Evolutionary conservation across 2,113 vertebrate species (phyloP), one percentile per base, ranked within the genome.

Genomic region (Struthidea cinerea): DNA sequence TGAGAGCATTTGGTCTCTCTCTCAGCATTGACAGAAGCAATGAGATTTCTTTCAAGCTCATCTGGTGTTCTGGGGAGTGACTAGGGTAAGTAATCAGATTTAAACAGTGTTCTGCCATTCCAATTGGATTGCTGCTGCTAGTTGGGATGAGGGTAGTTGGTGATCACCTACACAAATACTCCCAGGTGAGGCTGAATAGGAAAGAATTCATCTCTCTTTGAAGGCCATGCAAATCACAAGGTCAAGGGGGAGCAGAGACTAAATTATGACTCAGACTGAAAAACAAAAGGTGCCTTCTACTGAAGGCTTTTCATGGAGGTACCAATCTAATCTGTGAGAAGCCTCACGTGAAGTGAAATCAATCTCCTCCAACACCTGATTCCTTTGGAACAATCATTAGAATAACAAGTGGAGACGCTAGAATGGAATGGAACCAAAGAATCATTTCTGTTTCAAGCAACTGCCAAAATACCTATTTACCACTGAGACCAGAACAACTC

Each of bases 381-480:
- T 92, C 82, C 70, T 90, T 85, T 81, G 53, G 77, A 95, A 82
- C 68, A 87, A 70, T 84, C 77, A 76, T 95, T 81, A 77, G 64
- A 96, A 69, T 89, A 91, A 67, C 60, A 81, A 88, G 61, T 83
- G 61, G 63, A 68, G 39, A 65, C 33, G 70, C 53, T 81, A 52
- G 64, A 94, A 93, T 79, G 55, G 84, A 96, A 87, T 76, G 59
- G 90, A 96, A 97, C 91, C 89, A 87, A 80, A 90, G 79, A 92
- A 75, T 94, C 42, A 59, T 95, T 96, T 96, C 87, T 95, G 67
- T 89, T 97, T 87, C 56, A 17, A 94, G 74, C 69, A 91, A 85
- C 70, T 92, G 93, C 96, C 94, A 92, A 95, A 96, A 96, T 84
- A 92, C 93, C 93, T 96, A 75, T 96, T 97, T 97, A 94, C 94